phyloP scores from a whole-genome alignment of 2,113 vertebrate genomes.

The Oreochromis tanganicae region DNA sequence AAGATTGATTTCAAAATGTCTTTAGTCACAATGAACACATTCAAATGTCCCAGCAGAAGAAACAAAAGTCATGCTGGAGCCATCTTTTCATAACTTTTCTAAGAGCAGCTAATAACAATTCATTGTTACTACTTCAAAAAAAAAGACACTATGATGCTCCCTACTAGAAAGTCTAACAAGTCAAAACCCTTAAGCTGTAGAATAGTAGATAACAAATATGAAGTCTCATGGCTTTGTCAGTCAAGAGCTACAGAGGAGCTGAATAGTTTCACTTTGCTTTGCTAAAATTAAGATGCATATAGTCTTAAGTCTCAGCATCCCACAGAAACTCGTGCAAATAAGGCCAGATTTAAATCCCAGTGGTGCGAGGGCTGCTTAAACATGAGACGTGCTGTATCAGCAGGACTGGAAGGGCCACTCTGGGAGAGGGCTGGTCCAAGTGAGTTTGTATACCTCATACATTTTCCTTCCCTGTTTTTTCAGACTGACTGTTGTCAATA shows the following conservation, averaged over 20 bases:
- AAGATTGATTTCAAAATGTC: background rate
- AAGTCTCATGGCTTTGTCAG: background rate
- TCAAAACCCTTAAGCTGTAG: background rate
- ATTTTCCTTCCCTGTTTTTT: background rate
- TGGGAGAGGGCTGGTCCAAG: background rate
- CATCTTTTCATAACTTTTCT: background rate
- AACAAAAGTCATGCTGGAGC: background rate
- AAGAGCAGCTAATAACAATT: background rate
- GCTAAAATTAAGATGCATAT: background rate
- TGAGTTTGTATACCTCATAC: background rate
- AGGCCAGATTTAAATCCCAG: slow-evolving; percentile 2
- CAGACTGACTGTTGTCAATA: background rate
- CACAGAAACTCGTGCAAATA: background rate
- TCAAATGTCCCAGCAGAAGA: background rate
- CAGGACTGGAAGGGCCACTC: background rate
- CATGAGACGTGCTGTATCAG: background rate
- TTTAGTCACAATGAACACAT: background rate
- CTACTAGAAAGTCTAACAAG: background rate
- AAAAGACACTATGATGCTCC: background rate
- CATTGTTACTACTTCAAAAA: background rate
- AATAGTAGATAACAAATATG: background rate
- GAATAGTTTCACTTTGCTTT: background rate
- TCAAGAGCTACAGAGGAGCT: background rate
- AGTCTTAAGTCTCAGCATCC: background rate
- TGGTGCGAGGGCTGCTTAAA: background rate